These are phyloP conservation scores for Scytalopus superciliaris DNA, from an alignment of 2,113 vertebrate species.

Conservation along the genomic window DNA sequence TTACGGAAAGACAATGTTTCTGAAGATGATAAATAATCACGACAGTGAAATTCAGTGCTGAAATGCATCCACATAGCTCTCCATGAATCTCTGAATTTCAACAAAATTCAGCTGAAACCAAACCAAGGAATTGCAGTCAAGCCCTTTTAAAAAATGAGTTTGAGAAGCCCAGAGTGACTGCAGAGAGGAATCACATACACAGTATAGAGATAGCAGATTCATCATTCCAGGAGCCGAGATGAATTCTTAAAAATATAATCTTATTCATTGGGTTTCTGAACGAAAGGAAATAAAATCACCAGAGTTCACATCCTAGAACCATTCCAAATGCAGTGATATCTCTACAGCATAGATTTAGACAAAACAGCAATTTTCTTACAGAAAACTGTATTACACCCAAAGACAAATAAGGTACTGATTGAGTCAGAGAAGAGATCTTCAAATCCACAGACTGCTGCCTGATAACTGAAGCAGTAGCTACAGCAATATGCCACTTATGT, in stretches of 20 bases:
- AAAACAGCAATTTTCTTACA: not conserved
- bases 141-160: not conserved
- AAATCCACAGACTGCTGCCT: not conserved
- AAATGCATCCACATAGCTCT: not conserved
- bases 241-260: not conserved
- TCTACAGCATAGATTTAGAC: not conserved
- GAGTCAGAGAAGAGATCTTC: not conserved
- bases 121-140: constrained; percentile 7
- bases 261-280: not conserved
- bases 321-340: not conserved
- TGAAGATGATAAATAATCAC: constrained; percentile 16
- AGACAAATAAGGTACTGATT: not conserved
- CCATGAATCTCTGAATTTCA: constrained; percentile 3
- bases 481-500: not conserved
- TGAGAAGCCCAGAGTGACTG: not conserved
- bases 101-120: constrained; percentile 31
- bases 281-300: not conserved
- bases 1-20: not conserved
- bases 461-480: not conserved
- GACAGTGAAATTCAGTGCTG: not conserved
- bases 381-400: not conserved
- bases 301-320: not conserved
- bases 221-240: not conserved
- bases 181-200: not conserved
- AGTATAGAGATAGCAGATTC: not conserved